A percentile compares a stretch with the other conserved stretches of the same genome.
phyloP scores from a whole-genome alignment of 1,140 invertebrate genomes.

The Cyclargus thomasi region DNA sequence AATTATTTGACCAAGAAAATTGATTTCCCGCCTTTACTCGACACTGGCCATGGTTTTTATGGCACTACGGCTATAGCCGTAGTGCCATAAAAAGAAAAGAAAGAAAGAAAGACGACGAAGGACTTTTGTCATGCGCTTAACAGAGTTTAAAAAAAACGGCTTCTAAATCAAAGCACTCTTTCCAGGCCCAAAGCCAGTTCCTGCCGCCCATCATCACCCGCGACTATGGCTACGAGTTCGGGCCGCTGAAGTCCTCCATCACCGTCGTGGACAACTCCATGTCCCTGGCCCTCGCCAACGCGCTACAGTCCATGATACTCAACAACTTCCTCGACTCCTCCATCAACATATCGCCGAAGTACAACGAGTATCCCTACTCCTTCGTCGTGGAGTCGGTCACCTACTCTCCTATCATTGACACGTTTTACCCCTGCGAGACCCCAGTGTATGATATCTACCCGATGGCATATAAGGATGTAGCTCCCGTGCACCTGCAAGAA shows the following conservation, averaged over 20 bases:
- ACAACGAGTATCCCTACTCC: not conserved
- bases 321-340: not conserved
- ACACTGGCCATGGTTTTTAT: no score
- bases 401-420: not conserved
- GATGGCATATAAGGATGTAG: not conserved
- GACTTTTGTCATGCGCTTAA: no score
- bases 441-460: not conserved
- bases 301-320: not conserved
- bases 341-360: not conserved
- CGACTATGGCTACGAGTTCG: not conserved
- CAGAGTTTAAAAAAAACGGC: no score
- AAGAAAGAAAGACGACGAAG: no score
- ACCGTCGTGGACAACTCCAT: not conserved
- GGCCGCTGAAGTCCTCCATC: not conserved
- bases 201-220: not conserved
- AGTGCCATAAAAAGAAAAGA: no score
- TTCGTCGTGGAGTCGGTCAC: conserved; percentile 1
- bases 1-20: no score
- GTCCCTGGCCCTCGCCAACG: not conserved
- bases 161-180: not conserved
- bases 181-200: not conserved
- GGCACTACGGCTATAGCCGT: no score
- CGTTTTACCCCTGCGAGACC: not conserved
- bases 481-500: not conserved
- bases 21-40: no score